Evolutionary conservation across 1,140 invertebrate species (phyloP), one percentile per base, ranked within the genome.

Genomic region (Odontomachus brunneus): DNA sequence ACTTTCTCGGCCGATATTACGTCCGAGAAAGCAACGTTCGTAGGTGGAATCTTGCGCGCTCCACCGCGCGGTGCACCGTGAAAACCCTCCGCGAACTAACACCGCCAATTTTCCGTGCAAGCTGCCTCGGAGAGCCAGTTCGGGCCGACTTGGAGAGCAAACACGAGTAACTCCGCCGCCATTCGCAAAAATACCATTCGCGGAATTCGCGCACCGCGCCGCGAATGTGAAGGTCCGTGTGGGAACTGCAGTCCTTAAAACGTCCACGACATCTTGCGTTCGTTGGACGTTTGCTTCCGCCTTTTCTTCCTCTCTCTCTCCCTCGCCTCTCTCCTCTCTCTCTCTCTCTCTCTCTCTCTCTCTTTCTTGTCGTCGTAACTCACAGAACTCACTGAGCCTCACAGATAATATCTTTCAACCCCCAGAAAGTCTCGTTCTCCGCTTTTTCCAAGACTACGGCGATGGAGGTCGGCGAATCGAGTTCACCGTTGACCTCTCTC

Each of bases 31-130:
- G 51, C 65, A 80, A 71, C 75, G 33, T 33, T 80, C 75, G 71
- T 80, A 80, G 51, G 33, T 57, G 24, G 33, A 80, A 80, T 80
- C 65, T 71, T 29, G 65, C 53, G 51, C 33, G 12, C 22, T 51
- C 75, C 38, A n/a, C 19, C 53, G 29, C n/a, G 29, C 33, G n/a
- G 57, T 80, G 65, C 65, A 59, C 66, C 29, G 17, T 3, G 65
- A 71, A 48, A 71, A 80, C 57, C 53, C 24, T 38, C 9, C 65
- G 51, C 24, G 14, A 48, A 71, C 65, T 24, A 76, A 76, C 74
- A 66, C 74, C 69, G 75, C 22, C 75, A 80, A 80, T 80, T 80
- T 80, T 48, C 75, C 75, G 75, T 33, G n/a, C 75, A 69, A 57
- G 29, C 51, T 78, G 75, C 5, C 48, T 49, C 19, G 29, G 67